A percentile compares a stretch with the other conserved stretches of the same genome.
Conservation (phyloP, 2,888 invertebrate species). For the Chromoteleia sp. region DNA sequence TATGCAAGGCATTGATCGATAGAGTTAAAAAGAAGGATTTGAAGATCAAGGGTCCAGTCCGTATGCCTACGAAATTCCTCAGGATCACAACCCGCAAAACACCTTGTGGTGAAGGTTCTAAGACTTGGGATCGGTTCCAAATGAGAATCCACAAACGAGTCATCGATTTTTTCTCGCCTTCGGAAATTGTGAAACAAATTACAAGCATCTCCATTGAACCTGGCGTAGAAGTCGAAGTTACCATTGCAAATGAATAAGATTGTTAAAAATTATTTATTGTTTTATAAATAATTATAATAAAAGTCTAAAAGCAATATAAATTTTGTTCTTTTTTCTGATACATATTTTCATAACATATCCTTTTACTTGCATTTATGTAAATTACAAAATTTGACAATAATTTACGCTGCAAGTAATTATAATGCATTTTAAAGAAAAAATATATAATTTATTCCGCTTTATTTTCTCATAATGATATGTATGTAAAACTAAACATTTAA, state of each 20-base stretch:
- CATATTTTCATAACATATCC: too few species aligned
- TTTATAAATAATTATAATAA: too few species aligned
- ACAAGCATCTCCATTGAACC: slow-evolving; percentile 99
- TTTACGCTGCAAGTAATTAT: too few species aligned
- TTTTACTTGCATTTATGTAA: too few species aligned
- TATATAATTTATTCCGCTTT: too few species aligned
- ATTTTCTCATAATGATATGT: too few species aligned
- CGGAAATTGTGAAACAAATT: slow-evolving; percentile 99
- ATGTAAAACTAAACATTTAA: too few species aligned
- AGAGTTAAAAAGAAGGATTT: slow-evolving; percentile 99
- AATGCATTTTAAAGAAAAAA: too few species aligned
- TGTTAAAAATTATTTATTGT: too few species aligned
- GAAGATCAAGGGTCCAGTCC: slow-evolving; percentile 98
- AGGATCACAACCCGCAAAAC: slow-evolving; percentile 99
- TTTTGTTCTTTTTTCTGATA: too few species aligned
- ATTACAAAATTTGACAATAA: too few species aligned
- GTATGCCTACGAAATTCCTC: slow-evolving; percentile 99
- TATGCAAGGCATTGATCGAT: slow-evolving; percentile 96
- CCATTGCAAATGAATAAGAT: slow-evolving; percentile 94
- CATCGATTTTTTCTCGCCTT: slow-evolving; percentile 98
- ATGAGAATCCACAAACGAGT: slow-evolving; percentile 99
- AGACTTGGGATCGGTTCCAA: slow-evolving; percentile 99
- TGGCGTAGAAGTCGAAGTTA: slow-evolving; percentile 99
- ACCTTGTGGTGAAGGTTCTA: slow-evolving; percentile 99
- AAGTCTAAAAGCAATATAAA: too few species aligned